These are phyloP conservation scores for Eretmochelys imbricata DNA, from an alignment of 2,113 vertebrate genomes.

Conservation along the genomic window DNA sequence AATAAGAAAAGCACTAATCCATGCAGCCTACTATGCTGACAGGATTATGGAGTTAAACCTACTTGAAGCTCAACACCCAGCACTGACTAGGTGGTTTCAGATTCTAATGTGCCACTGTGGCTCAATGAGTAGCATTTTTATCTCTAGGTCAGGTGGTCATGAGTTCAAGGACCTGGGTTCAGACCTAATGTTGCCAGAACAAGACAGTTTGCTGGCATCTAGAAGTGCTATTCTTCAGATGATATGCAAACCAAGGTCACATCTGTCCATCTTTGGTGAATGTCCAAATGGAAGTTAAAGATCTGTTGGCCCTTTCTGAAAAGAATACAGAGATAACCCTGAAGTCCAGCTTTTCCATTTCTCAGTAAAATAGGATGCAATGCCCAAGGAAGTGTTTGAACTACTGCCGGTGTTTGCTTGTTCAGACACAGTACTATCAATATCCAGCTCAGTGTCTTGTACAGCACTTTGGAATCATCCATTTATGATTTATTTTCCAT, in stretches of 20 bases:
- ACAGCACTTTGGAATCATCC: not conserved
- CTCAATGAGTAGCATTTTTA: not conserved
- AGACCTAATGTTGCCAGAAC: not conserved
- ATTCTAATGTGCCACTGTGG: not conserved
- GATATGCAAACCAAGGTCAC: not conserved
- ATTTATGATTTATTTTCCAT: not conserved
- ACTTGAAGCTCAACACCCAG: not conserved
- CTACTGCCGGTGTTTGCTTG: not conserved
- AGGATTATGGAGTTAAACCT: not conserved
- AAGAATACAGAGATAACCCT: not conserved
- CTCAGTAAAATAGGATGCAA: not conserved
- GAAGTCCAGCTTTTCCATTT: not conserved
- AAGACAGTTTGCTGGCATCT: not conserved
- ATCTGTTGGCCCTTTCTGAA: rapidly evolving
- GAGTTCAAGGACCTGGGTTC: not conserved
- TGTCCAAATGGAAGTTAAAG: not conserved
- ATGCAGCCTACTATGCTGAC: not conserved
- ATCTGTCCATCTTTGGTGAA: not conserved
- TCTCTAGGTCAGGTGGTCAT: not conserved
- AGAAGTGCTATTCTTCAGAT: not conserved
- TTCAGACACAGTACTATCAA: not conserved
- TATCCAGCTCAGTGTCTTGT: not conserved
- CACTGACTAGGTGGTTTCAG: not conserved
- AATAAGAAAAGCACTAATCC: not conserved
- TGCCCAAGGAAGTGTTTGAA: rapidly evolving